These are phyloP conservation scores for Aphyosemion australe DNA, from an alignment of 2,113 vertebrate genomes.

Conservation along the genomic window DNA sequence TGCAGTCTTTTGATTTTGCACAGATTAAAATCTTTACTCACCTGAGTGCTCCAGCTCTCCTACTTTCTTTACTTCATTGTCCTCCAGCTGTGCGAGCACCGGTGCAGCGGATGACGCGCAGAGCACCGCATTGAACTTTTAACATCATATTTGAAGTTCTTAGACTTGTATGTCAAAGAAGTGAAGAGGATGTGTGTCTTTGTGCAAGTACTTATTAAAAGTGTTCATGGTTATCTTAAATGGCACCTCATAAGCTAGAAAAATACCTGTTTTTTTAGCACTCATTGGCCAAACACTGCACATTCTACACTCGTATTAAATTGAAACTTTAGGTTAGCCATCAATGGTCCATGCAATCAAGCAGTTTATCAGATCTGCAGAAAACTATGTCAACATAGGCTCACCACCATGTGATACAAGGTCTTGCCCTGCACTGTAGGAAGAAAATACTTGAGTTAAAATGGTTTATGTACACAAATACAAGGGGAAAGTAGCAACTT, in stretches of 20 bases:
- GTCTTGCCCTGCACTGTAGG: conserved; percentile 34
- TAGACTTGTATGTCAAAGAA: conserved; percentile 28
- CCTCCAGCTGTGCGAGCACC: too few species aligned
- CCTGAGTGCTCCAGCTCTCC: too few species aligned
- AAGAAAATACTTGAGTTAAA: conserved; percentile 36
- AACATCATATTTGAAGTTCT: conserved; percentile 42
- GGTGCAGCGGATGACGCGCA: too few species aligned
- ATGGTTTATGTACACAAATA: conserved; percentile 25
- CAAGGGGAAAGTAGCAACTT: background rate
- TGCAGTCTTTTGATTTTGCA: too few species aligned
- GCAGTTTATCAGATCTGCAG: conserved; percentile 37
- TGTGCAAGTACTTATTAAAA: conserved; percentile 14
- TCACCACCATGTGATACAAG: conserved; percentile 25
- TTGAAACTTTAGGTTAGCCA: conserved; percentile 29
- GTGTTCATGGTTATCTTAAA: conserved; percentile 35
- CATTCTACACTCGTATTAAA: conserved; percentile 33
- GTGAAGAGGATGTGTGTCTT: conserved; percentile 17
- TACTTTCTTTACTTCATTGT: too few species aligned
- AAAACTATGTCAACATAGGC: conserved; percentile 19
- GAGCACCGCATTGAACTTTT: too few species aligned
- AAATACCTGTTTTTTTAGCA: conserved; percentile 62
- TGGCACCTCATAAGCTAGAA: conserved; percentile 65
- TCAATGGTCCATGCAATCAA: conserved; percentile 59
- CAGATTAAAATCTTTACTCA: too few species aligned
- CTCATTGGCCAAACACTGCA: conserved; percentile 24